phyloP scores from a whole-genome alignment of 2,888 invertebrate genomes.

The Caenorhabditis angaria region DNA sequence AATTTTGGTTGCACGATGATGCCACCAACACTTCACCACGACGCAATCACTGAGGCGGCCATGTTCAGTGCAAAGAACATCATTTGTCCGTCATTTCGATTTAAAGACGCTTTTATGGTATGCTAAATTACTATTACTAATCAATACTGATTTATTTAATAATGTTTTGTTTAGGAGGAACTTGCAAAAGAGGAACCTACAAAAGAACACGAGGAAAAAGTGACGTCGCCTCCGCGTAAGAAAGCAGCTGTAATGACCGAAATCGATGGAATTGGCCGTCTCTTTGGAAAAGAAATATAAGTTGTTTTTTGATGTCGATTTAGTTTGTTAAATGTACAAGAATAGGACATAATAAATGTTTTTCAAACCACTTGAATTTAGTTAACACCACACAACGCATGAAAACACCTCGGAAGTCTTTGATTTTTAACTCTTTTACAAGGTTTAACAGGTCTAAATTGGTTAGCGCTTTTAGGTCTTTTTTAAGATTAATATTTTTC shows the following conservation, averaged over 20 bases:
- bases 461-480: too few species aligned
- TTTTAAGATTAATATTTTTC: too few species aligned
- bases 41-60: constrained; percentile 45
- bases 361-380: constrained; percentile 28
- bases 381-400: constrained; percentile 29
- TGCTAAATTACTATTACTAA: constrained; percentile 8
- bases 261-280: constrained; percentile 39
- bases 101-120: constrained; percentile 39
- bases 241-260: constrained; percentile 34
- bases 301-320: constrained; percentile 13
- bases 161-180: constrained; percentile 48
- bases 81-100: constrained; percentile 36
- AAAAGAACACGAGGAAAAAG: constrained; percentile 25
- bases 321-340: constrained; percentile 29
- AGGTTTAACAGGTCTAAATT: too few species aligned
- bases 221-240: constrained; percentile 39
- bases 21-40: constrained; percentile 31
- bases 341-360: too few species aligned
- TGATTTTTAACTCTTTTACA: not conserved
- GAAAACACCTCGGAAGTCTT: not conserved
- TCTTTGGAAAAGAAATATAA: constrained; percentile 25
- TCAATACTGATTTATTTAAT: constrained; percentile 46
- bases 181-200: constrained; percentile 28
- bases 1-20: constrained; percentile 44
- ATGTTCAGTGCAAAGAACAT: constrained; percentile 43